phyloP scores from a whole-genome alignment of 2,113 vertebrate species.

The Aegithalos caudatus region DNA sequence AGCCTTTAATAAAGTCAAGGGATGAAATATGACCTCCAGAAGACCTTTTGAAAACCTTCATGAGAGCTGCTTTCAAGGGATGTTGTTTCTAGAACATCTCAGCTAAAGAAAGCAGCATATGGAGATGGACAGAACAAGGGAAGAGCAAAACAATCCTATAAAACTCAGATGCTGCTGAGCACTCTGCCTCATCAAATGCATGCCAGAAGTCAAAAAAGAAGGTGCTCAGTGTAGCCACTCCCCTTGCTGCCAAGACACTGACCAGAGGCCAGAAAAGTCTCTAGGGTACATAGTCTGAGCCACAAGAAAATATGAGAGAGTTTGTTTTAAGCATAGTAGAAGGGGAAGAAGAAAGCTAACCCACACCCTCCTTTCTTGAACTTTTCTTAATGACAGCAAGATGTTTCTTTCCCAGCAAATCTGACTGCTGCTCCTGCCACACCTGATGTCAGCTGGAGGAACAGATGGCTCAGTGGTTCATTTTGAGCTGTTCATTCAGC shows the following conservation, averaged over 20 bases:
- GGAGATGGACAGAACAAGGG: neutral
- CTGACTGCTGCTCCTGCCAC: constrained; percentile 9
- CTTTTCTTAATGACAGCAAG: neutral
- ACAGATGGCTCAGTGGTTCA: constrained; percentile 65
- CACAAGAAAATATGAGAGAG: neutral
- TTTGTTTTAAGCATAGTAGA: neutral
- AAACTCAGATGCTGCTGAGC: neutral
- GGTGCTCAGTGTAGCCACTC: neutral
- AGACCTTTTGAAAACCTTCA: neutral
- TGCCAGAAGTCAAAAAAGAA: neutral
- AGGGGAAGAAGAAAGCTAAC: neutral
- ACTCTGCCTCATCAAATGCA: neutral
- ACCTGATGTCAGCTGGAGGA: constrained; percentile 56
- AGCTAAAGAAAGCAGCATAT: neutral
- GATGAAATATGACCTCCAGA: neutral
- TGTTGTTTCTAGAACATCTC: neutral
- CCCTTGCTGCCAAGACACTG: neutral
- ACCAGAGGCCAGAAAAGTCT: neutral
- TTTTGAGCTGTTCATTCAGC: constrained; percentile 39
- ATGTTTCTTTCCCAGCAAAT: constrained; percentile 15
- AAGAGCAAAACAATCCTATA: neutral
- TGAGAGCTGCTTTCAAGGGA: neutral
- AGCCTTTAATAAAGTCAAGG: neutral
- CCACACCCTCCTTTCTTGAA: neutral
- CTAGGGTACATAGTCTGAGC: neutral